phyloP scores from a whole-genome alignment of 2,113 vertebrate species.

The Arvicanthis niloticus region DNA sequence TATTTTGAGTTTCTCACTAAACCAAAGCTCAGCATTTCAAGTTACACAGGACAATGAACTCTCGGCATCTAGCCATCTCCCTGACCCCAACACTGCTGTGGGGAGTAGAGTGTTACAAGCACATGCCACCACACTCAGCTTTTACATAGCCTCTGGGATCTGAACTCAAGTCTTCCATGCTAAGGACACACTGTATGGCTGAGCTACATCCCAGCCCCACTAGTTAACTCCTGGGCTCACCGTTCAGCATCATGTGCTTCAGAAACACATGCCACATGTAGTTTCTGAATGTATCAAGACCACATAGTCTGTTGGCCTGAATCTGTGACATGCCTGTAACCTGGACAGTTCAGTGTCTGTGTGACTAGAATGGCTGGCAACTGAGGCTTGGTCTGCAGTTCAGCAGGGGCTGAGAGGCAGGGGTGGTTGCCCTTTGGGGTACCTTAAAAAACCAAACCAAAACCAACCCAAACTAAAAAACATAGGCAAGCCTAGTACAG shows the following conservation, averaged over 20 bases:
- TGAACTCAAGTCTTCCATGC: neutral
- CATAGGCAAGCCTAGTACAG: neutral
- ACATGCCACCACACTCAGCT: too few relatives aligned
- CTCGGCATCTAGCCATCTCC: neutral
- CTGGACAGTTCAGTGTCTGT: accelerated
- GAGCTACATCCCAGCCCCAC: neutral
- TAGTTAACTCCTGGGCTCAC: accelerated
- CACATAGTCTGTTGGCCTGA: neutral
- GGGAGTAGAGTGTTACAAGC: neutral
- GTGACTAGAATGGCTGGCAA: neutral
- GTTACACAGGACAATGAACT: neutral
- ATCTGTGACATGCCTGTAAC: accelerated
- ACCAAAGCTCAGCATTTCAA: neutral
- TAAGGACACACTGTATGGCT: neutral
- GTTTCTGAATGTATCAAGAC: neutral
- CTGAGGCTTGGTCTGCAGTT: neutral
- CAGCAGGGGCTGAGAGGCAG: neutral
- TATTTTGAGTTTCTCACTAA: neutral
- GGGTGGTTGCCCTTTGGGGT: neutral
- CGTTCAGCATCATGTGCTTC: accelerated
- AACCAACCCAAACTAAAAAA: neutral
- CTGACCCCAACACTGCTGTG: too few relatives aligned
- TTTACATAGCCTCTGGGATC: neutral
- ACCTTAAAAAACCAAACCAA: neutral
- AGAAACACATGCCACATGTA: accelerated